A percentile compares a stretch with the other conserved stretches of the same genome.
Evolutionary conservation across 2,113 vertebrate genomes (phyloP).

Genomic region (Ivindomyrus marchei): DNA sequence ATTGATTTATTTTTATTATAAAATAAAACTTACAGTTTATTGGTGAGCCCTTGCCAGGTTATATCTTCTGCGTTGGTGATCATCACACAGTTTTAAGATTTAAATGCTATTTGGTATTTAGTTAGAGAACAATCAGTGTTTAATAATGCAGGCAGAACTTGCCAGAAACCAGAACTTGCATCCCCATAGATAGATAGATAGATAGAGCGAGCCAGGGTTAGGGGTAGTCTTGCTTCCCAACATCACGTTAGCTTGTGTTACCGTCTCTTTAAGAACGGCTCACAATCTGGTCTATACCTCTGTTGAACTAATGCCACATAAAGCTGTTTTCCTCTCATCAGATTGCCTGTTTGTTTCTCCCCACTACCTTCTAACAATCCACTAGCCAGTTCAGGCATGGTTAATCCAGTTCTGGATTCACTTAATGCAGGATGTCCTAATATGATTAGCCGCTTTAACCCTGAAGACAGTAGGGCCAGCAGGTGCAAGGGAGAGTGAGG

Average conservation of each 20-base stretch:
- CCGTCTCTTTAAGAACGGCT: not conserved
- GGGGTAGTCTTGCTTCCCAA: not conserved
- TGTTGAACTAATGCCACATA: not conserved
- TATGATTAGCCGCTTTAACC: slow-evolving; percentile 90
- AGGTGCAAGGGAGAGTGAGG: slow-evolving; percentile 43
- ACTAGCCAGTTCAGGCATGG: slow-evolving; percentile 74
- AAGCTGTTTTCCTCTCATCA: not conserved
- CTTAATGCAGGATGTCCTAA: slow-evolving; percentile 81
- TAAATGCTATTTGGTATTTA: not conserved
- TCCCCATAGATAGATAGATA: too few relatives aligned
- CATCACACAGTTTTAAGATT: not conserved
- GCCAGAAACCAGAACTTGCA: not conserved
- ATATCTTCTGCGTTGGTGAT: not conserved
- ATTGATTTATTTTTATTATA: not conserved
- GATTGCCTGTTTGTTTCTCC: not conserved
- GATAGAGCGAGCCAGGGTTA: not conserved
- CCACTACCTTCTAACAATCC: slow-evolving; percentile 44
- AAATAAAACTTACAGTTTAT: not conserved
- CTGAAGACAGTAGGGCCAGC: slow-evolving; percentile 72
- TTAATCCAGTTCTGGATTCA: slow-evolving; percentile 83
- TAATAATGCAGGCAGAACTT: not conserved
- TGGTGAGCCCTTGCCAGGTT: not conserved
- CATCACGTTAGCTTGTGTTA: not conserved
- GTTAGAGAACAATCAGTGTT: not conserved
- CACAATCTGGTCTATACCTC: not conserved